Percentiles rank a stretch among this genome's conserved stretches.
These are phyloP conservation scores for Rugalucina vietnamica DNA, from an alignment of 2,888 invertebrate genomes.

Conservation along the genomic window DNA sequence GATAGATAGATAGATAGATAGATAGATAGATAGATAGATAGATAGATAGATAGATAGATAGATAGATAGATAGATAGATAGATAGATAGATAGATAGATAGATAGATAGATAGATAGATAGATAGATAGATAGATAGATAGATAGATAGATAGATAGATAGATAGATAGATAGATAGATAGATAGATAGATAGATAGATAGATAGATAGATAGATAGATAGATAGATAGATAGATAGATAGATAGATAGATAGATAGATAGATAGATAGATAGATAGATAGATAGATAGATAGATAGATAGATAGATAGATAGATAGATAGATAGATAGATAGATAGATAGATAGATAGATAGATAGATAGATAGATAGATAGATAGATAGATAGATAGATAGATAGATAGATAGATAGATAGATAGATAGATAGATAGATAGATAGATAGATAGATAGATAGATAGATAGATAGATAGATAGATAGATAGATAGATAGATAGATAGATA, in stretches of 20 bases:
- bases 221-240: neutral
- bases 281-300: neutral
- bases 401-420: neutral
- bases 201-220: neutral
- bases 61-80: neutral
- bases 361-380: neutral
- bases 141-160: neutral
- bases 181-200: neutral
- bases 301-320: neutral
- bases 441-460: neutral
- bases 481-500: neutral
- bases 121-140: neutral
- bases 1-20: neutral
- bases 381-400: neutral
- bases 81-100: neutral
- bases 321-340: neutral
- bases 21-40: neutral
- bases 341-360: neutral
- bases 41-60: neutral
- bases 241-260: neutral
- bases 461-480: neutral
- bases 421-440: neutral
- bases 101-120: neutral
- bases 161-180: neutral
- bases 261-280: neutral